Evolutionary conservation across 2,113 vertebrate genomes (phyloP), one percentile per base, ranked within the genome.

Genomic region (Tautogolabrus adspersus): DNA sequence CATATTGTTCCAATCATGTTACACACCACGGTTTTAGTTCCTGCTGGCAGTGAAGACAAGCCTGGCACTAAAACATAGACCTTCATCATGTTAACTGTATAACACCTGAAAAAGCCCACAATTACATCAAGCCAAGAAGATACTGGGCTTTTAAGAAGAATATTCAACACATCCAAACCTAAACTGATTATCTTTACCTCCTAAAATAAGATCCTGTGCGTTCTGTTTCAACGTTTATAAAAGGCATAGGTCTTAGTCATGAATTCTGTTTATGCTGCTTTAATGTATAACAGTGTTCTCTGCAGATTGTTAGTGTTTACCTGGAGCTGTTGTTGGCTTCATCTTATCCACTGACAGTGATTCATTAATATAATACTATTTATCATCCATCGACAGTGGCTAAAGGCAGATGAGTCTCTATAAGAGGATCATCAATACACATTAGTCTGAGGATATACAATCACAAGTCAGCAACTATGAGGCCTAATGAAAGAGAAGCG

Each of bases 1-100:
- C 72, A 56, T 71, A 66, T 68, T 78, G 73, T 75, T 88, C 55
- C 62, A 72, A 51, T 69, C 58, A 63, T 56, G 46, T 89, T 78
- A 65, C 70, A 75, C 77, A 75, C 16, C 19, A 12, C 8, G 34
- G 59, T 57, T 62, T 83, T 47, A 52, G 40, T 70, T 74, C 70
- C 63, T 44, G 21, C 58, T 79, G 76, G 69, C 80, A 77, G 61
- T 19, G 37, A 75, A 47, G n/a, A 2, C 21, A 8, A 55, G n/a
- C 10, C 44, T 66, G 66, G 52, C 66, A 37, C n/a, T 8, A 21
- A 30, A 71, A 64, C 57, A 70, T 46, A 40, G 34, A 56, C 15
- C 64, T 66, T 65, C 18, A 21, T 61, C 11, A 30, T 30, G 52
- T 64, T 72, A 61, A 80, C 30, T 13, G 34, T 56, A 59, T 69